These are phyloP conservation scores for Drosophila engyochracea DNA, from an alignment of 2,888 invertebrate genomes.

Conservation along the genomic window DNA sequence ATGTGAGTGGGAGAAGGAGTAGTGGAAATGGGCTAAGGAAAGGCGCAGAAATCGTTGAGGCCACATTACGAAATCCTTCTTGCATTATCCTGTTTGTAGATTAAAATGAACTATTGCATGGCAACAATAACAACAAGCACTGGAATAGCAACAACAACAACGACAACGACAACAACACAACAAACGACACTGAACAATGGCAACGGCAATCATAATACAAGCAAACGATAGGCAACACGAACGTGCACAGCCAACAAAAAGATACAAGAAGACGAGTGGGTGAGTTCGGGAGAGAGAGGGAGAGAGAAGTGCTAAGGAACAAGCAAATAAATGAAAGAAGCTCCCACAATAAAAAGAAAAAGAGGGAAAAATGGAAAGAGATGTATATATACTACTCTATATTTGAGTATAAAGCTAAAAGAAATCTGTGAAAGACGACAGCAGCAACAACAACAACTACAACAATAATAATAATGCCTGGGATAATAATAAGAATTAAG, in stretches of 20 bases:
- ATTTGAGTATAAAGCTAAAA: constrained; percentile 34
- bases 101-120: constrained; percentile 81
- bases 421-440: constrained; percentile 73
- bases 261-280: constrained; percentile 10
- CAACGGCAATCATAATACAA: constrained; percentile 75
- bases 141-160: constrained; percentile 18
- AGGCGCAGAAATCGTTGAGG: constrained; percentile 49
- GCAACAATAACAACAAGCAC: constrained; percentile 49
- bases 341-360: constrained; percentile 10
- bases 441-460: constrained; percentile 29
- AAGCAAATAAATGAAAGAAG: constrained; percentile 46
- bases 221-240: constrained; percentile 79
- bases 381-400: constrained; percentile 15
- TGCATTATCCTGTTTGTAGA: constrained; percentile 79
- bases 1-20: no score
- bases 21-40: constrained; percentile 20
- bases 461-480: constrained; percentile 72
- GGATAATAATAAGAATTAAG: constrained; percentile 82
- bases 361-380: constrained; percentile 13
- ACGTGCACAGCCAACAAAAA: constrained; percentile 50
- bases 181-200: constrained; percentile 63
- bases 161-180: constrained; percentile 33
- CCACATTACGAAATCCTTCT: constrained; percentile 78
- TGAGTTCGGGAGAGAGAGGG: constrained; percentile 11
- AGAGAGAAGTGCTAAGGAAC: constrained; percentile 50